These are phyloP conservation scores for Acridotheres tristis DNA, from an alignment of 2,797 vertebrate species.

Conservation along the genomic window DNA sequence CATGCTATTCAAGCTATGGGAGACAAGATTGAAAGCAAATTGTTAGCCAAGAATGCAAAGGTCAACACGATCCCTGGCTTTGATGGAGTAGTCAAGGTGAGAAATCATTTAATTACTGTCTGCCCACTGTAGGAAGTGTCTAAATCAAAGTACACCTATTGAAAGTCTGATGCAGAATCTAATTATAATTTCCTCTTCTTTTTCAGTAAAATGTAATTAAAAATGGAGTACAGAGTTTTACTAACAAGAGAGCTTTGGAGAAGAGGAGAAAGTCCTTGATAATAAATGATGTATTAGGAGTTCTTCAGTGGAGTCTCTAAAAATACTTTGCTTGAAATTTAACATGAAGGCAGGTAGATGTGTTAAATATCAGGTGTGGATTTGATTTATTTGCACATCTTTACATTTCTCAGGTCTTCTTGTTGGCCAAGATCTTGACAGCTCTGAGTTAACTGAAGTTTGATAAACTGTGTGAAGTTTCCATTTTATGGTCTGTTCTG, in stretches of 20 bases:
- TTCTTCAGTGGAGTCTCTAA: not conserved
- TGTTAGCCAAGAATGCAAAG: slow-evolving; percentile 90
- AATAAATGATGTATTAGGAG: not conserved
- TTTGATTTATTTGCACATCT: not conserved
- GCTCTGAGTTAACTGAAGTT: not conserved
- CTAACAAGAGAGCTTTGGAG: not conserved
- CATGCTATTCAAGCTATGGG: slow-evolving; percentile 89
- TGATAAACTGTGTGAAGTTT: not conserved
- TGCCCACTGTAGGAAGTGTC: slow-evolving; percentile 19
- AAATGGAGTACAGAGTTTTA: slow-evolving; percentile 19
- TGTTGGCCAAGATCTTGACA: not conserved
- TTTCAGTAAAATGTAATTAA: slow-evolving; percentile 3
- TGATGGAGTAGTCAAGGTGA: slow-evolving; percentile 89
- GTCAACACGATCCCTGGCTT: slow-evolving; percentile 87
- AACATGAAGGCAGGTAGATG: not conserved
- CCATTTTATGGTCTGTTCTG: not conserved
- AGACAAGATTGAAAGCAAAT: slow-evolving; percentile 98
- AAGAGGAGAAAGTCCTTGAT: not conserved
- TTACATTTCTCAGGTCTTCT: not conserved
- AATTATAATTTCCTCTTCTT: not conserved
- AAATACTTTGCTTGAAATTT: not conserved
- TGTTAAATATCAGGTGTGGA: not conserved
- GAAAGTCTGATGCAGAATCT: slow-evolving; percentile 2
- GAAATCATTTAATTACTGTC: slow-evolving; percentile 59
- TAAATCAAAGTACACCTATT: slow-evolving; percentile 2